phyloP scores from a whole-genome alignment of 2,888 invertebrate genomes.

The Harpagoxenus sublaevis region DNA sequence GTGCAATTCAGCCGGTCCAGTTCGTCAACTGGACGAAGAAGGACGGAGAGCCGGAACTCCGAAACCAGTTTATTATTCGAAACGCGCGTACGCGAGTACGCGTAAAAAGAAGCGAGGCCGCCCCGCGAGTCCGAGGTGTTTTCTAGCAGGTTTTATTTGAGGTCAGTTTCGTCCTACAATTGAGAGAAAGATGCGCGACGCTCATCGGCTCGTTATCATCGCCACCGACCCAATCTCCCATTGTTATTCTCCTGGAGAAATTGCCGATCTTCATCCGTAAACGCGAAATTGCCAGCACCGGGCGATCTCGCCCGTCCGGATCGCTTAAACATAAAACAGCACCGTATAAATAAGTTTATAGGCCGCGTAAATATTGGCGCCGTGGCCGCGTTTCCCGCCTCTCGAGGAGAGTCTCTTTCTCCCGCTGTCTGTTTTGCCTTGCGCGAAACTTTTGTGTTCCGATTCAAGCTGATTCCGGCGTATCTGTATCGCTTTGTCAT shows the following conservation, averaged over 20 bases:
- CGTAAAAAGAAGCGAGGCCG: slow-evolving; percentile 55
- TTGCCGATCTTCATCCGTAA: slow-evolving; percentile 48
- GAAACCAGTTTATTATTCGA: slow-evolving; percentile 78
- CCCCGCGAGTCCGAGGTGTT: slow-evolving; percentile 57
- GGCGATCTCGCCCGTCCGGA: slow-evolving; percentile 9
- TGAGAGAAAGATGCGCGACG: slow-evolving; percentile 46
- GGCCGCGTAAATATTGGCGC: background rate
- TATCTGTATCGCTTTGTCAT: background rate
- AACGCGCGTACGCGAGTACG: slow-evolving; percentile 52
- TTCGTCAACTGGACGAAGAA: slow-evolving; percentile 67
- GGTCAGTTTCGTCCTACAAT: slow-evolving; percentile 57
- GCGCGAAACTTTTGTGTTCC: background rate
- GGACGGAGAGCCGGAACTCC: slow-evolving; percentile 81
- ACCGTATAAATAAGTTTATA: slow-evolving; percentile 17
- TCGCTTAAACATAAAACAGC: slow-evolving; percentile 40
- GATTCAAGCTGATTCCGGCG: background rate
- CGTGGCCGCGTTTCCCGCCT: slow-evolving; percentile 15
- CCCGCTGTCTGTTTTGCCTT: background rate
- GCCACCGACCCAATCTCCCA: background rate
- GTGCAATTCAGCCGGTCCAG: slow-evolving; percentile 30
- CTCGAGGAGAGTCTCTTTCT: background rate
- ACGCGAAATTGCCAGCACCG: slow-evolving; percentile 10
- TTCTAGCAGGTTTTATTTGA: slow-evolving; percentile 72
- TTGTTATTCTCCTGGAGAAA: slow-evolving; percentile 59
- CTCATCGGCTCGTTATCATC: background rate